Evolutionary conservation across 2,113 vertebrate genomes (phyloP).

Genomic region (Ailurus styani): DNA sequence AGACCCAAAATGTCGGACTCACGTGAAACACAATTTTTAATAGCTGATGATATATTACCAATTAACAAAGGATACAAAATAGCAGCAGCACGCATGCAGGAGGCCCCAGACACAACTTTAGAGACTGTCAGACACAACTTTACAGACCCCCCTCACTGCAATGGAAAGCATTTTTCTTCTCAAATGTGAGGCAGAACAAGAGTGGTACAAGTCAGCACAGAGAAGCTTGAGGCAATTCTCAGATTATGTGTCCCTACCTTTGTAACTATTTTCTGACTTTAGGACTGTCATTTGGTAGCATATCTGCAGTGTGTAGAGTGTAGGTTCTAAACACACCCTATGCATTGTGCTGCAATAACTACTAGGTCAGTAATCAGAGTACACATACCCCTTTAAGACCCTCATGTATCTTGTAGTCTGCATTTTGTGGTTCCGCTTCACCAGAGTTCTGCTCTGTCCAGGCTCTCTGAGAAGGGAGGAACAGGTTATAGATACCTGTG

Average conservation of each 20-base stretch:
- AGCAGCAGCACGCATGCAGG: no score
- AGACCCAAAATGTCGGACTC: not conserved
- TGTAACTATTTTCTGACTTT: no score
- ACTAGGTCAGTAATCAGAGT: not conserved
- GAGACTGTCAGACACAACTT: no score
- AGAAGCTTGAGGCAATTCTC: no score
- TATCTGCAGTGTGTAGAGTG: not conserved
- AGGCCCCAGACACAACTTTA: no score
- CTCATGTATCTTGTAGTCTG: not conserved
- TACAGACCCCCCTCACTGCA: no score
- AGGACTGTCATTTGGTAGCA: no score
- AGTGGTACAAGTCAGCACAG: no score
- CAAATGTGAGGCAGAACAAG: no score
- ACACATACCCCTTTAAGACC: not conserved
- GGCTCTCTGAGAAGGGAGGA: not conserved
- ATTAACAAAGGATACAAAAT: no score
- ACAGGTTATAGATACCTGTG: not conserved
- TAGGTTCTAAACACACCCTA: not conserved
- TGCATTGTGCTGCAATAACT: not conserved
- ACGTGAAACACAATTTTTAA: not conserved
- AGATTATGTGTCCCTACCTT: not conserved
- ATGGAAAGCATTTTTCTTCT: no score
- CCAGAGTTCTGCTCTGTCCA: not conserved
- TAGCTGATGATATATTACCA: no score
- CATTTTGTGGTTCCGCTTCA: not conserved